phyloP scores from a whole-genome alignment of 2,113 vertebrate genomes.

The Columbina picui region DNA sequence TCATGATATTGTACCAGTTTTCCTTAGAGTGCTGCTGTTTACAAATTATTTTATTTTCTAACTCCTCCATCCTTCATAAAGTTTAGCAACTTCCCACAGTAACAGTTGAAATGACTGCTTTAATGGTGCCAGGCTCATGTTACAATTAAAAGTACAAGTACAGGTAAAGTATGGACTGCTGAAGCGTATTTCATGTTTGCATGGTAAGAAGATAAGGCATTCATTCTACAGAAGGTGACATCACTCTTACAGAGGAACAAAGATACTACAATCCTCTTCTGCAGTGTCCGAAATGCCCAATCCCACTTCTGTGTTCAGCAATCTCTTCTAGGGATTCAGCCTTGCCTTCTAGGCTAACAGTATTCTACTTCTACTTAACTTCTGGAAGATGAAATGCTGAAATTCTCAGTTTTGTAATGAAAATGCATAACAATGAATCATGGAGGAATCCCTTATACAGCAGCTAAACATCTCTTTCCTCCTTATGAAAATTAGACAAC shows the following conservation, averaged over 20 bases:
- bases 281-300: neutral
- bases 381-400: neutral
- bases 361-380: neutral
- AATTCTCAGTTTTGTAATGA: neutral
- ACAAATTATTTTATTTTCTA: neutral
- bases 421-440: fast-evolving
- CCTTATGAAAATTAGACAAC: neutral
- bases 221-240: neutral
- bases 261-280: neutral
- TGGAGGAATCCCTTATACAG: neutral
- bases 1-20: neutral
- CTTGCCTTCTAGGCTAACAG: neutral
- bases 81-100: neutral
- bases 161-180: neutral
- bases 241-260: neutral
- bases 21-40: neutral
- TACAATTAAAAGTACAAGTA: neutral
- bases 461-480: neutral
- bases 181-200: neutral
- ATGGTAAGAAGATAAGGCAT: fast-evolving
- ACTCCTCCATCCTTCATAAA: neutral
- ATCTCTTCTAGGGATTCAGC: neutral
- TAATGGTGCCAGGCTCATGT: neutral
- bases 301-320: neutral
- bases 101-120: neutral